A percentile compares a stretch with the other conserved stretches of the same genome.
Evolutionary conservation across 2,888 invertebrate genomes (phyloP).

Genomic region (Chrysolina americana): DNA sequence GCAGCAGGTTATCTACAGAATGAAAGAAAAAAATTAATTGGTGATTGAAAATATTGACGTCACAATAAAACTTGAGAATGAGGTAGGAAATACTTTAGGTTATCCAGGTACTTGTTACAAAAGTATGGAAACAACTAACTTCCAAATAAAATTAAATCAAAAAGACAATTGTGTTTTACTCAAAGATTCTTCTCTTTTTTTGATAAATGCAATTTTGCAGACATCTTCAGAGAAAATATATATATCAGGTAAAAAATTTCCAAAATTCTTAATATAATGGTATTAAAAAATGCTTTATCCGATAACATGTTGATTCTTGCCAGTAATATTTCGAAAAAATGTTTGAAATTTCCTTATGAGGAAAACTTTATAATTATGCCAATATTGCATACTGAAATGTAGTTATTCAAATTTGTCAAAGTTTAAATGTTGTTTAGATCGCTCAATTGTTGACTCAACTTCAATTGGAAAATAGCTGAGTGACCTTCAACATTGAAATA

Average conservation of each 20-base stretch:
- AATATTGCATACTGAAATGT: slow-evolving; percentile 23
- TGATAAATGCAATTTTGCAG: slow-evolving; percentile 25
- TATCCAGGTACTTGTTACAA: slow-evolving; percentile 22
- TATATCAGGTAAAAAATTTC: slow-evolving; percentile 31
- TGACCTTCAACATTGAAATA: neutral
- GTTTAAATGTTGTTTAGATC: neutral
- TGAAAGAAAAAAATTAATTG: slow-evolving; percentile 30
- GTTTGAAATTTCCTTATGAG: slow-evolving; percentile 27
- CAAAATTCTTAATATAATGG: slow-evolving; percentile 18
- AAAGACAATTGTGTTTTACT: slow-evolving; percentile 25
- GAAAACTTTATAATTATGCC: slow-evolving; percentile 30
- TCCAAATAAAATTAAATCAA: slow-evolving; percentile 20
- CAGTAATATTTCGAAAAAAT: slow-evolving; percentile 26
- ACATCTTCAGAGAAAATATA: slow-evolving; percentile 27
- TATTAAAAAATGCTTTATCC: slow-evolving; percentile 12
- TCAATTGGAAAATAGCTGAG: neutral
- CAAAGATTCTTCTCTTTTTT: slow-evolving; percentile 16
- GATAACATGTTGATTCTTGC: slow-evolving; percentile 22
- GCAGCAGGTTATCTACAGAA: slow-evolving; percentile 29
- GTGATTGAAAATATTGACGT: slow-evolving; percentile 16
- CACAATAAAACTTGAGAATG: slow-evolving; percentile 30
- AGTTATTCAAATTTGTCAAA: slow-evolving; percentile 6
- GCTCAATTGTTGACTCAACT: neutral
- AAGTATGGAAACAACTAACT: slow-evolving; percentile 26
- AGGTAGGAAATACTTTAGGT: slow-evolving; percentile 27